These are phyloP conservation scores for Pycnonotus jocosus DNA, from an alignment of 2,113 vertebrate genomes.

Conservation along the genomic window DNA sequence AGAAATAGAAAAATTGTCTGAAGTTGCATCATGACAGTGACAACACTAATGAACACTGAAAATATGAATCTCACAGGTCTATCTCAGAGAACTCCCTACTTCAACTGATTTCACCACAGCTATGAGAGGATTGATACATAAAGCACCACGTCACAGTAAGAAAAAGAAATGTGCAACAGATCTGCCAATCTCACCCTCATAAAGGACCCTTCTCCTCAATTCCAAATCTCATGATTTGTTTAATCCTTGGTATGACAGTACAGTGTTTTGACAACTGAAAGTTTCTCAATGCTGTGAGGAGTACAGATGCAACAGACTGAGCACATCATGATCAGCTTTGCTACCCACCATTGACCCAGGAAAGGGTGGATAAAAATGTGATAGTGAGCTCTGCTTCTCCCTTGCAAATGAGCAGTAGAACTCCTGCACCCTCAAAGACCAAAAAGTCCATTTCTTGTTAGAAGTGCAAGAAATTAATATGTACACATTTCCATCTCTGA, in stretches of 20 bases:
- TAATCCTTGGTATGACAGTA: neutral
- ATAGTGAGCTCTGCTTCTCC: neutral
- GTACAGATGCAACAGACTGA: neutral
- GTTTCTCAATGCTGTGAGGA: neutral
- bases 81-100: neutral
- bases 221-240: neutral
- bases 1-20: neutral
- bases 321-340: accelerated
- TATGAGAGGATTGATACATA: neutral
- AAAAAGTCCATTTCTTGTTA: neutral
- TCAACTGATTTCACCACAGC: neutral
- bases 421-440: neutral
- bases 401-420: neutral
- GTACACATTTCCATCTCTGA: neutral
- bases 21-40: neutral
- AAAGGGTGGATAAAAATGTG: neutral
- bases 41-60: neutral
- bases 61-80: neutral
- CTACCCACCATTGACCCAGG: neutral
- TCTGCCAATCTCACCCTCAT: neutral
- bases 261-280: accelerated
- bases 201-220: neutral
- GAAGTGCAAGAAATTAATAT: neutral
- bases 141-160: neutral
- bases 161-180: neutral